Base-by-base conservation (phyloP, 2,797 vertebrate species). In the Pseudomugil gertrudae region DNA sequence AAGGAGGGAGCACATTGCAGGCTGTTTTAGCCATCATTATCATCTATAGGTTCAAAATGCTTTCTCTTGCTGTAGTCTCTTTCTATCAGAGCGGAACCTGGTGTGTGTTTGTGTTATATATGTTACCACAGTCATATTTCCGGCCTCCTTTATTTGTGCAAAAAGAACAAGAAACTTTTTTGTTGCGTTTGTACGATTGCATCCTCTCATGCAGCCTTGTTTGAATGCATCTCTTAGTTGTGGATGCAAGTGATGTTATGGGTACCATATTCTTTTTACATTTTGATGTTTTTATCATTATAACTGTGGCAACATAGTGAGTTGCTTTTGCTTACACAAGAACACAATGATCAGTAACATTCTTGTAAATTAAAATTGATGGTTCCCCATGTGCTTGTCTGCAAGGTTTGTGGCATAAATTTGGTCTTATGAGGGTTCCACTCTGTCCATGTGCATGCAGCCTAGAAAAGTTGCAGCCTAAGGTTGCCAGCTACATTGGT, bases 321-420 rank as follows among this genome's bases (percentile, higher is more conserved):
- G 72, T 73, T 66, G 81, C 29, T 80, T 66, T 71, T 50, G 65
- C 67, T 72, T 67, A 43, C 50, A 58, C 23, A 69, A 55, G 35
- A 67, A 84, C 84, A 15, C 3, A 26, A 89, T 83, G 78, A 91
- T 78, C 66, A 80, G 75, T 70, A 84, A 63, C 63, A 71, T 75
- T 75, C 71, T 14, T 36, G 72, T 76, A 50, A 23, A 21, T 10
- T 9, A n/a, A 23, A 9, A 23, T 48, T 48, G 4, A 4, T 24
- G 24, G 5, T 50, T 50, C 21, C 45, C 1, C 9, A 11, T 23
- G n/a, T 10, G 10, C 5, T 47, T 23, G 9, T 23, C n/a, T 47
- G 45, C 10, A 47, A 21, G 43, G 45, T 23, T 23, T 47, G 19
- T 40, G 17, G 19, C 5, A 19, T 19, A 40, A 19, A 40, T 40